Evolutionary conservation across 2,797 vertebrate genomes (phyloP).

Genomic region (Astyanax mexicanus): DNA sequence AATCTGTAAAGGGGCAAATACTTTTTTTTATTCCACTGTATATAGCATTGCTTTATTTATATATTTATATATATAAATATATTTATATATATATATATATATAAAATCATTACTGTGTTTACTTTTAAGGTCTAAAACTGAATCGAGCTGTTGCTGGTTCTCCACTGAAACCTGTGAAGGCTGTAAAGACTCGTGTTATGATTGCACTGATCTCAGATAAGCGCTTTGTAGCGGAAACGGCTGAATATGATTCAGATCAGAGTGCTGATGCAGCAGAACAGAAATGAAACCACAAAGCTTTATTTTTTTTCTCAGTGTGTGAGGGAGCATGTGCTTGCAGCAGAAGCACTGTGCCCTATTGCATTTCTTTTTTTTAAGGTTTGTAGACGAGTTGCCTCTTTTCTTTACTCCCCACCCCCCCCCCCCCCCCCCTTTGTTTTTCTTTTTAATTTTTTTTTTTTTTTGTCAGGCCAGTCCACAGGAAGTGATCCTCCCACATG

Average conservation of each 20-base stretch:
- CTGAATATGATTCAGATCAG: conserved; percentile 14
- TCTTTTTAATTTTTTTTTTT: conserved; percentile 15
- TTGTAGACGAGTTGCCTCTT: conserved; percentile 26
- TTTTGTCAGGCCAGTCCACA: conserved; percentile 52
- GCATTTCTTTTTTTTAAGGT: conserved; percentile 36
- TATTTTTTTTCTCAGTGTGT: not conserved
- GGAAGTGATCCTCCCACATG: conserved; percentile 66
- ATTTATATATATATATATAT: too few relatives aligned
- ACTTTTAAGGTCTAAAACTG: not conserved
- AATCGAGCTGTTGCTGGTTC: not conserved
- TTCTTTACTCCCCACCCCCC: too few relatives aligned
- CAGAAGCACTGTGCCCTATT: conserved; percentile 12
- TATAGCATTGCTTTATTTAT: too few relatives aligned
- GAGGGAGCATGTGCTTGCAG: not conserved
- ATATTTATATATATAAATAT: too few relatives aligned
- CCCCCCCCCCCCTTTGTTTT: not conserved
- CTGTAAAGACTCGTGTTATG: conserved; percentile 9
- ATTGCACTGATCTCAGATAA: conserved; percentile 30
- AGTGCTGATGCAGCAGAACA: conserved; percentile 21
- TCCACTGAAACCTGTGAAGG: not conserved
- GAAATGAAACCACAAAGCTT: conserved; percentile 38
- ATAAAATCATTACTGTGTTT: not conserved
- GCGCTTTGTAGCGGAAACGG: not conserved
- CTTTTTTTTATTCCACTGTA: too few relatives aligned
- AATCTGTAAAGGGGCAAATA: too few relatives aligned